Percentiles rank a stretch among this genome's conserved stretches.
phyloP scores from a whole-genome alignment of 2,113 vertebrate species.

The Sander vitreus region DNA sequence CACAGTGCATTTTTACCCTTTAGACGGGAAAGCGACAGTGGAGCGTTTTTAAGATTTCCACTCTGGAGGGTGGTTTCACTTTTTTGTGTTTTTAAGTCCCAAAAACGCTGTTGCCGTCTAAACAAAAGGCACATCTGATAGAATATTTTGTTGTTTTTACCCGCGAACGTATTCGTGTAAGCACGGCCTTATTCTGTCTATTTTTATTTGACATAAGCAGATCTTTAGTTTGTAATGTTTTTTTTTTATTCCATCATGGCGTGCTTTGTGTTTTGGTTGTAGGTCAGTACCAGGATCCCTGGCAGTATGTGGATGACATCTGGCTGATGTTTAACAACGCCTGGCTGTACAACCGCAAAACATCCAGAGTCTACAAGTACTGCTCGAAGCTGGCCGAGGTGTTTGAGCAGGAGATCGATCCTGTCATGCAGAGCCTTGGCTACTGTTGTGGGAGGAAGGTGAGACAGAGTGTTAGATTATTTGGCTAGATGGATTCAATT shows the following conservation, averaged over 20 bases:
- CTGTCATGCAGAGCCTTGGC: conserved; percentile 97
- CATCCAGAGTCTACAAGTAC: conserved; percentile 97
- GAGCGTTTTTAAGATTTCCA: too few relatives aligned
- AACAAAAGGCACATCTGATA: too few relatives aligned
- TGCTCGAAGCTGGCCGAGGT: conserved; percentile 98
- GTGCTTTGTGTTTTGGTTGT: conserved; percentile 9
- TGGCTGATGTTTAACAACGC: conserved; percentile 99
- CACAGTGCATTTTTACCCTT: too few relatives aligned
- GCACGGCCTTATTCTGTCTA: not conserved
- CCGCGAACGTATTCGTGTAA: too few relatives aligned
- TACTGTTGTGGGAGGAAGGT: conserved; percentile 99
- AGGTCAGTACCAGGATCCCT: conserved; percentile 97
- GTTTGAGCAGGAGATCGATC: conserved; percentile 99
- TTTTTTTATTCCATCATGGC: not conserved
- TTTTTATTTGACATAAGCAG: not conserved
- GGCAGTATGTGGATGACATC: conserved; percentile 99
- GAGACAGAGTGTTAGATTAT: conserved; percentile 17
- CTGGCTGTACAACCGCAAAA: conserved; percentile 99
- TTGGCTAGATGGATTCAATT: not conserved
- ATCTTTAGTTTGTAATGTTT: not conserved
- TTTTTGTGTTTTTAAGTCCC: too few relatives aligned
- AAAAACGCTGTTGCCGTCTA: too few relatives aligned
- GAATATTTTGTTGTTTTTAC: too few relatives aligned
- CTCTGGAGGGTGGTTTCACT: too few relatives aligned
- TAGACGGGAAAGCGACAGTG: too few relatives aligned